phyloP scores from a whole-genome alignment of 2,113 vertebrate genomes.

The Piprites chloris region DNA sequence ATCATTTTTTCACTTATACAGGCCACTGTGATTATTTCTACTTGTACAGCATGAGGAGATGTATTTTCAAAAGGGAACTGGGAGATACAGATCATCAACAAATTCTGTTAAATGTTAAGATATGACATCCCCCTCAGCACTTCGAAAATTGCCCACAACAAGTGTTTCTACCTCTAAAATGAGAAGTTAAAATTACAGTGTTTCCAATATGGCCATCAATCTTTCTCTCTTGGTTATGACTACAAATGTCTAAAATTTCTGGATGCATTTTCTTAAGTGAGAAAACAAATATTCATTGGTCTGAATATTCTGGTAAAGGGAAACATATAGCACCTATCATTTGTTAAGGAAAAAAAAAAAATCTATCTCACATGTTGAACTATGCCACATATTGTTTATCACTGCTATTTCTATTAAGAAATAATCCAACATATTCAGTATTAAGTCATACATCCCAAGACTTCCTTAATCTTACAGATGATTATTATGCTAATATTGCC shows the following conservation, averaged over 20 bases:
- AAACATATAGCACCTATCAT: neutral
- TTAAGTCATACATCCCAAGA: neutral
- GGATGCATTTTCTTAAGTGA: neutral
- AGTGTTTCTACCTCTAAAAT: neutral
- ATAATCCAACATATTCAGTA: neutral
- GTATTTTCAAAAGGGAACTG: neutral
- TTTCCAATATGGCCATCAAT: neutral
- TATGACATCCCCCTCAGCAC: neutral
- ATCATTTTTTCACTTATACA: neutral
- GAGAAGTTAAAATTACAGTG: conserved; percentile 6
- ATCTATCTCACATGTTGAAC: neutral
- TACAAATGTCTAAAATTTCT: neutral
- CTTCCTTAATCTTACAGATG: neutral
- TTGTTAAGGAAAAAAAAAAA: too few relatives aligned
- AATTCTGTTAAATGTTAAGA: neutral
- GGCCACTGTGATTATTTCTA: neutral
- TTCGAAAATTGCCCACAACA: neutral
- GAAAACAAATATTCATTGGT: neutral
- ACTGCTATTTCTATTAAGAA: neutral
- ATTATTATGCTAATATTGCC: neutral
- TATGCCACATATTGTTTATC: neutral
- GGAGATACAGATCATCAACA: neutral
- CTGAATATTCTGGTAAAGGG: neutral
- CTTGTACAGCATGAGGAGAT: neutral
- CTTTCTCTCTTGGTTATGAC: neutral